phyloP scores from a whole-genome alignment of 2,888 invertebrate genomes.

The Scaeva pyrastri region DNA sequence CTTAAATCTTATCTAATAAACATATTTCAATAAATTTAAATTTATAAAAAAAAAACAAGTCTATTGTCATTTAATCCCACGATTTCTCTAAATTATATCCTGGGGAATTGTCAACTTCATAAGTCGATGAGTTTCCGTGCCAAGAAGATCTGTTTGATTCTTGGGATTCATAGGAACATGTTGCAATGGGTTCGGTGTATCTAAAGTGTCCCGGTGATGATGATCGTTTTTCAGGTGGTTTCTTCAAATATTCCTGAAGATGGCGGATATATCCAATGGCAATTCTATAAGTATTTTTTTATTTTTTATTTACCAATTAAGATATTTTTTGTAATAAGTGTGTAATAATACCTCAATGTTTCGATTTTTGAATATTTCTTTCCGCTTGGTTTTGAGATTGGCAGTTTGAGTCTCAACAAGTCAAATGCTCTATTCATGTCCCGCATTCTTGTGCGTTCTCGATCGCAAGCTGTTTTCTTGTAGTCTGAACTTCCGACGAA shows the following conservation, averaged over 20 bases:
- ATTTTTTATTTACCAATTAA: constrained; percentile 1
- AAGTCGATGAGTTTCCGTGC: constrained; percentile 42
- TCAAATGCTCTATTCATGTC: constrained; percentile 95
- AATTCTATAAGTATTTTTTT: constrained; percentile 84
- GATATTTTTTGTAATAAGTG: not conserved
- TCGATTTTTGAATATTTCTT: constrained; percentile 95
- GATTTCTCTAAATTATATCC: constrained; percentile 67
- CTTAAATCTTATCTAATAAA: too few species aligned
- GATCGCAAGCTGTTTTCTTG: constrained; percentile 92
- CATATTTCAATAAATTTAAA: too few species aligned
- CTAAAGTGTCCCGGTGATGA: constrained; percentile 18
- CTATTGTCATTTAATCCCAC: constrained; percentile 37
- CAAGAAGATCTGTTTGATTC: constrained; percentile 55
- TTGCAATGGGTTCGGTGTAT: constrained; percentile 48
- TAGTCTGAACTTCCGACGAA: constrained; percentile 86
- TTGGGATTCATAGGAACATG: constrained; percentile 57
- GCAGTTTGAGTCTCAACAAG: constrained; percentile 89
- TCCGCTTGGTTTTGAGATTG: constrained; percentile 91
- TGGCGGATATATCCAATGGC: constrained; percentile 91
- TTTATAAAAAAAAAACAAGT: too few species aligned
- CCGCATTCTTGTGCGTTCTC: constrained; percentile 92
- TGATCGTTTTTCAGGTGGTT: constrained; percentile 32
- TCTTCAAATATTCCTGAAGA: constrained; percentile 85
- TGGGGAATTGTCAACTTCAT: constrained; percentile 48
- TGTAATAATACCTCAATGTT: constrained; percentile 87